phyloP scores from a whole-genome alignment of 2,888 invertebrate genomes.

The Tillus elongatus region DNA sequence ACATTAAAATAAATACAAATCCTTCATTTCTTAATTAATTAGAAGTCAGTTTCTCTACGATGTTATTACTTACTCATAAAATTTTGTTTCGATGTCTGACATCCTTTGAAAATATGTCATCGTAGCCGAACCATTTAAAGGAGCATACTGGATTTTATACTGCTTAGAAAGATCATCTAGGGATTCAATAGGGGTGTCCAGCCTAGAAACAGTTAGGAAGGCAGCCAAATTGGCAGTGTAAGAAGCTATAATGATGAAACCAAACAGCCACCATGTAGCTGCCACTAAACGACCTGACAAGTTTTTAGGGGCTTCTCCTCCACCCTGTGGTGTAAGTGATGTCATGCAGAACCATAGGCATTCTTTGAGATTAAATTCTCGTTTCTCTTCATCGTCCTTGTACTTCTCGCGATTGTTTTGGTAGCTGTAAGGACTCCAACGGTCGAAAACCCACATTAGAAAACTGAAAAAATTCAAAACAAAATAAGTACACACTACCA shows the following conservation, averaged over 20 bases:
- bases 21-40: neutral
- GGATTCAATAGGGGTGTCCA: constrained; percentile 88
- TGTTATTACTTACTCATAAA: constrained; percentile 66
- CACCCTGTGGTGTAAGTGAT: constrained; percentile 89
- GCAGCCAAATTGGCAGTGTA: constrained; percentile 98
- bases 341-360: constrained; percentile 99
- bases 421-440: constrained; percentile 95
- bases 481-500: too few relatives aligned
- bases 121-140: constrained; percentile 64
- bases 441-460: constrained; percentile 93
- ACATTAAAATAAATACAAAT: too few relatives aligned
- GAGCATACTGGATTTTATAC: constrained; percentile 43
- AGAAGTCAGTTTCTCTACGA: neutral
- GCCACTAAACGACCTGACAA: constrained; percentile 90
- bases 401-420: constrained; percentile 90
- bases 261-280: constrained; percentile 98
- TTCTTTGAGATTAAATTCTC: constrained; percentile 91
- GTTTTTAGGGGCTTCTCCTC: constrained; percentile 94
- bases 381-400: constrained; percentile 84
- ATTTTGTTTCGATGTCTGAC: constrained; percentile 82
- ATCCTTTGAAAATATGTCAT: constrained; percentile 87
- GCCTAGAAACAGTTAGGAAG: constrained; percentile 85
- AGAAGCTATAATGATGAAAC: constrained; percentile 97
- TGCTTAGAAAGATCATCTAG: constrained; percentile 91
- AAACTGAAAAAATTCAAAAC: constrained; percentile 55